Percentiles rank a stretch among this genome's conserved stretches.
Conservation (phyloP, 2,797 vertebrate species). For the Enoplosus armatus region DNA sequence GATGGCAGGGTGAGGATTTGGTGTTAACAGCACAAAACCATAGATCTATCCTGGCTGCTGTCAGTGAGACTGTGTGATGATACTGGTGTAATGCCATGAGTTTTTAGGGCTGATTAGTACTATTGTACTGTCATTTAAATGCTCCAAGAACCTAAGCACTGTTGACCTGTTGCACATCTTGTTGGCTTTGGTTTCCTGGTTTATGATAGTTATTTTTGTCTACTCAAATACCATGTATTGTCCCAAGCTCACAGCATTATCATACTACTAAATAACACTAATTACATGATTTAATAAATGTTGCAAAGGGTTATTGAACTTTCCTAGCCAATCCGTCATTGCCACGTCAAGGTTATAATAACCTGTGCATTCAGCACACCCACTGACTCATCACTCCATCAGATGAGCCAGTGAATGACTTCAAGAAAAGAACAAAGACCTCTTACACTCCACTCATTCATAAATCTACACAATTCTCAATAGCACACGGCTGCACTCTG, state of each 20-base stretch:
- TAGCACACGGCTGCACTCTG: constrained; percentile 31
- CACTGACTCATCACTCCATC: constrained; percentile 36
- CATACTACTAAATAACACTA: constrained; percentile 3
- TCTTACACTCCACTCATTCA: constrained; percentile 29
- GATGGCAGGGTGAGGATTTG: constrained; percentile 2
- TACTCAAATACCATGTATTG: constrained; percentile 1
- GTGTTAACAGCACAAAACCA: background rate
- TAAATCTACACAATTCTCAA: constrained; percentile 45
- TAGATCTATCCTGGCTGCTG: background rate
- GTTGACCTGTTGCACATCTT: background rate
- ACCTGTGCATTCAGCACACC: constrained; percentile 27
- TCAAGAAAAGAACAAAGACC: constrained; percentile 29
- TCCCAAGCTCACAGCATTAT: background rate
- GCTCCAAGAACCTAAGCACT: background rate
- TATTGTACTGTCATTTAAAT: background rate
- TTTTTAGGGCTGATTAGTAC: background rate
- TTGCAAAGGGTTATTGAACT: background rate
- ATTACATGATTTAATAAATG: background rate
- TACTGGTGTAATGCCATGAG: background rate
- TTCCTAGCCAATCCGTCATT: constrained; percentile 20
- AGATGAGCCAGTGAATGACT: constrained; percentile 26
- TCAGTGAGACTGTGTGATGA: background rate
- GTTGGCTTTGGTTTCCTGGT: background rate
- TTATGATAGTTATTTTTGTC: constrained; percentile 3
- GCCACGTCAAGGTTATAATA: constrained; percentile 28